Percentiles rank a stretch among this genome's conserved stretches.
These are phyloP conservation scores for Bradypus variegatus DNA, from an alignment of 2,797 vertebrate genomes.

Conservation along the genomic window DNA sequence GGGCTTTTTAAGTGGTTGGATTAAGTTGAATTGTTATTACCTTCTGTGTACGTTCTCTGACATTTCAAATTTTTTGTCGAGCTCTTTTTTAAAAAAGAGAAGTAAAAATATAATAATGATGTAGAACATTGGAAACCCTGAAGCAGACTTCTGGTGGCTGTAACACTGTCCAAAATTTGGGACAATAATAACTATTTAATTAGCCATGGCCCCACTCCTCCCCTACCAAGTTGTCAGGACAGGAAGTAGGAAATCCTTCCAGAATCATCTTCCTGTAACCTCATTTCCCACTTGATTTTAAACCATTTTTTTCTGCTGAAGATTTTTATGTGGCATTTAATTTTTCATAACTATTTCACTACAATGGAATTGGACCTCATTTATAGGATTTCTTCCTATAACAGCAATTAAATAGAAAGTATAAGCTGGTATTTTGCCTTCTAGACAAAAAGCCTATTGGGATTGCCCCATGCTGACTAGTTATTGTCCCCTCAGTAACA, in stretches of 20 bases:
- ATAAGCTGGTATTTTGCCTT: neutral
- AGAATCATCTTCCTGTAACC: neutral
- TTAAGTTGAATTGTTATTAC: neutral
- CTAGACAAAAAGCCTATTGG: neutral
- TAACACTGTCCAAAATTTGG: neutral
- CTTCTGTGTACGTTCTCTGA: neutral
- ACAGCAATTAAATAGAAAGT: neutral
- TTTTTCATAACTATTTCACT: neutral
- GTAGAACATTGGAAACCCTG: neutral
- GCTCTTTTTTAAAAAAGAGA: neutral
- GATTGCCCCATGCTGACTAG: neutral
- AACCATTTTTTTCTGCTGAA: neutral
- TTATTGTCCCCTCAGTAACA: neutral
- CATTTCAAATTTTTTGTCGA: slow-evolving; percentile 7
- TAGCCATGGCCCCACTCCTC: neutral
- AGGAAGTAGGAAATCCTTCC: neutral
- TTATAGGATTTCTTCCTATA: neutral
- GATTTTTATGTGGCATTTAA: neutral
- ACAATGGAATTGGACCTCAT: neutral
- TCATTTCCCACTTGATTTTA: neutral
- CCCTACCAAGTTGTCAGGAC: neutral
- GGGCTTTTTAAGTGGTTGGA: neutral
- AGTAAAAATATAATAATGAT: neutral
- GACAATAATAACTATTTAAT: too few species aligned
- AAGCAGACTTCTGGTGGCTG: neutral